Evolutionary conservation across 2,797 vertebrate species (phyloP).

Genomic region (Notolepis coatsorum): DNA sequence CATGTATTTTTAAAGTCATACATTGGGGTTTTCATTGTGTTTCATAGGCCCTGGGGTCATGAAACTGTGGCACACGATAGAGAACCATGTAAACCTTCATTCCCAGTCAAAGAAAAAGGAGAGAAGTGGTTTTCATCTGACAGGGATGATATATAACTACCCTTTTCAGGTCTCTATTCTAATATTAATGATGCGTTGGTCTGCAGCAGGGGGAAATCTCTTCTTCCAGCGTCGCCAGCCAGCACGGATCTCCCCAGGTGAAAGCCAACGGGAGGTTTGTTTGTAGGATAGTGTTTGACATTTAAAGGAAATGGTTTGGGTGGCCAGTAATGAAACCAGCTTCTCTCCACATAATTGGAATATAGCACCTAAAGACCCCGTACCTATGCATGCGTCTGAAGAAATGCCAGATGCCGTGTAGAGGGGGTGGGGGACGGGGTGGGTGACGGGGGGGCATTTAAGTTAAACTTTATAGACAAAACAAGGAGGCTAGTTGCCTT

Average conservation of each 20-base stretch:
- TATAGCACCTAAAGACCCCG: slow-evolving; percentile 1
- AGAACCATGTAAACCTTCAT: too few species aligned
- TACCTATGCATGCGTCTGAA: background rate
- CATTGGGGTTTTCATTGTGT: too few species aligned
- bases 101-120: too few species aligned
- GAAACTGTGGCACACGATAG: too few species aligned
- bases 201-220: slow-evolving; percentile 23
- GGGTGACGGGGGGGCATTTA: background rate
- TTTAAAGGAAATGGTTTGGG: slow-evolving; percentile 24
- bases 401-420: background rate
- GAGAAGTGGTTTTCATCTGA: too few species aligned
- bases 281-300: slow-evolving; percentile 15
- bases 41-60: too few species aligned
- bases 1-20: too few species aligned
- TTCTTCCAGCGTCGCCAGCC: slow-evolving; percentile 16
- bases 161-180: slow-evolving; percentile 14
- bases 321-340: slow-evolving; percentile 30
- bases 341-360: slow-evolving; percentile 9
- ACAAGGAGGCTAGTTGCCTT: background rate
- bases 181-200: slow-evolving; percentile 35
- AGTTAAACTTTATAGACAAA: background rate
- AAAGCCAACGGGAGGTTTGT: background rate
- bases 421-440: too few species aligned
- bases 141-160: background rate
- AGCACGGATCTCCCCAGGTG: slow-evolving; percentile 29